Evolutionary conservation across 1,140 invertebrate genomes (phyloP).

Genomic region (Steinernema feltiae): DNA sequence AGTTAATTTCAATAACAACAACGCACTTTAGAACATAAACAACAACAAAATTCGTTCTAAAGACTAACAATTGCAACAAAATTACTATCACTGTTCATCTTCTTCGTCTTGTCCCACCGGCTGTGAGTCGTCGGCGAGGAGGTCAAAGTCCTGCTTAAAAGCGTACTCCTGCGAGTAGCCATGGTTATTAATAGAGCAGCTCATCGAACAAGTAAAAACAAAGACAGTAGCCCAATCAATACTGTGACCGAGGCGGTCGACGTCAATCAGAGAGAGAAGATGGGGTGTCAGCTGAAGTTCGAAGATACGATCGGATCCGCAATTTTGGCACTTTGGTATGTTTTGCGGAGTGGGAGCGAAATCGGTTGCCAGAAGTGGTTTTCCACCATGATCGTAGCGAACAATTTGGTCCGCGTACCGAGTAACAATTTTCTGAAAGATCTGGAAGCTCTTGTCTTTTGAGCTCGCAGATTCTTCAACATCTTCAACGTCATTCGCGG

Average conservation of each 20-base stretch:
- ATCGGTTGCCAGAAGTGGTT: slow-evolving; percentile 70
- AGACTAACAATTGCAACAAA: slow-evolving; percentile 10
- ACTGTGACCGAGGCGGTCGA: slow-evolving; percentile 67
- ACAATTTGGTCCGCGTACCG: slow-evolving; percentile 63
- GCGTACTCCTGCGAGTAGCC: slow-evolving; percentile 72
- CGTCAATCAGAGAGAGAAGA: slow-evolving; percentile 68
- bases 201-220: slow-evolving; percentile 76
- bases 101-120: not conserved
- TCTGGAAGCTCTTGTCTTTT: slow-evolving; percentile 28
- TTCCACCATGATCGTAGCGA: slow-evolving; percentile 72
- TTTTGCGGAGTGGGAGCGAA: slow-evolving; percentile 59
- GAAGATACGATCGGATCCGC: slow-evolving; percentile 71
- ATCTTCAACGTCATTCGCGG: slow-evolving; percentile 22
- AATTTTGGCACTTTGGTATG: slow-evolving; percentile 72
- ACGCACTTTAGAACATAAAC: not conserved
- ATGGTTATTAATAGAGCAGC: slow-evolving; percentile 66
- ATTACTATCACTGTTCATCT: not conserved
- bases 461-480: slow-evolving; percentile 20
- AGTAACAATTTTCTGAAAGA: slow-evolving; percentile 25
- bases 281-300: slow-evolving; percentile 94
- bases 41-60: not conserved
- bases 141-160: slow-evolving; percentile 77
- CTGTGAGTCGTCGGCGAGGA: not conserved
- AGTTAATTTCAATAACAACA: not conserved
- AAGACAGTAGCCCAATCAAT: slow-evolving; percentile 83